Conservation (phyloP, 2,797 vertebrate species). For the Coreius guichenoti region DNA sequence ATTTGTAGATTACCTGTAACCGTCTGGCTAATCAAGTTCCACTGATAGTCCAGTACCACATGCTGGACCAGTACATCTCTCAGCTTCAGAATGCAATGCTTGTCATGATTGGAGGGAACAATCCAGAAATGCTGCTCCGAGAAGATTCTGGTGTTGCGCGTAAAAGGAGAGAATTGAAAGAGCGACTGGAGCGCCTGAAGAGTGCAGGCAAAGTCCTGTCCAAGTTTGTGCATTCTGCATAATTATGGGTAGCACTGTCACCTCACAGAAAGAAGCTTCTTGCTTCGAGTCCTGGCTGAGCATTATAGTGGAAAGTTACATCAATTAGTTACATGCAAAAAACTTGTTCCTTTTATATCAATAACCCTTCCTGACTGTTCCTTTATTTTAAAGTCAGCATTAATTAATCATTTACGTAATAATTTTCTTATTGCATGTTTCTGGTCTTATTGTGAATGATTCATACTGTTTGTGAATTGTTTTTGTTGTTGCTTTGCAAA, state of each 20-base stretch:
- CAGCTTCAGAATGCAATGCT: slow-evolving; percentile 42
- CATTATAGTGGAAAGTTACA: not conserved
- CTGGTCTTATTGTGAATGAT: not conserved
- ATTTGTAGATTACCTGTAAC: slow-evolving; percentile 68
- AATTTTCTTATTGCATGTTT: not conserved
- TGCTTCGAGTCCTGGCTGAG: not conserved
- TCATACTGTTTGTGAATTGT: not conserved
- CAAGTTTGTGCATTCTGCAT: slow-evolving; percentile 38
- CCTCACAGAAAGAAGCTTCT: not conserved
- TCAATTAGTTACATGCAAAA: not conserved
- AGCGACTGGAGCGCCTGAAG: slow-evolving; percentile 38
- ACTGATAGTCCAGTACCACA: slow-evolving; percentile 72
- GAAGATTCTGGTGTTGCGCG: slow-evolving; percentile 37
- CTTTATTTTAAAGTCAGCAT: not conserved
- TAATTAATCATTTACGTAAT: not conserved
- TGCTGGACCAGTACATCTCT: slow-evolving; percentile 48
- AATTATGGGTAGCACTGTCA: not conserved
- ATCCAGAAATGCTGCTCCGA: slow-evolving; percentile 32
- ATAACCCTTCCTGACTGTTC: not conserved
- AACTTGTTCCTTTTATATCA: not conserved
- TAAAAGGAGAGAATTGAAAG: slow-evolving; percentile 28
- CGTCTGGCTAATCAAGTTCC: slow-evolving; percentile 78
- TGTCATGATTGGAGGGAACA: slow-evolving; percentile 16
- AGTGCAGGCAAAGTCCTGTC: slow-evolving; percentile 35
- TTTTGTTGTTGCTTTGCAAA: not conserved